Evolutionary conservation across 2,113 vertebrate genomes (phyloP).

Genomic region (Turdus rufiventris): DNA sequence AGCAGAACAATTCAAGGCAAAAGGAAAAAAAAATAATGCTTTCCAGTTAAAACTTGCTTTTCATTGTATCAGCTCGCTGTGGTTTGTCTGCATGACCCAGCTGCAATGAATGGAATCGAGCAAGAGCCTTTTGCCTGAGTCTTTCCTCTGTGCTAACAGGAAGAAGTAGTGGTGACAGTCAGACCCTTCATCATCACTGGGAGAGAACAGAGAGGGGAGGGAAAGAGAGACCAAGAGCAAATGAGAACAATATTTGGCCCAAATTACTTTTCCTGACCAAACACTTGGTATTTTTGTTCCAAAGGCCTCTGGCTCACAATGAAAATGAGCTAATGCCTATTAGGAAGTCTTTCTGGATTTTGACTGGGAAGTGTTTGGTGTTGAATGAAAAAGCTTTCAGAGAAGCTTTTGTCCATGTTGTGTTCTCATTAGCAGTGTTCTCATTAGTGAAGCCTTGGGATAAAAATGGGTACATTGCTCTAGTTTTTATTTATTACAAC

Average conservation of each 20-base stretch:
- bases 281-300: slow-evolving; percentile 41
- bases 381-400: slow-evolving; percentile 30
- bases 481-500: slow-evolving; percentile 17
- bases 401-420: slow-evolving; percentile 48
- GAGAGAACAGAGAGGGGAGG: background rate
- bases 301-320: slow-evolving; percentile 18
- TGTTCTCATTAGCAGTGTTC: slow-evolving; percentile 52
- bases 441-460: slow-evolving; percentile 32
- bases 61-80: background rate
- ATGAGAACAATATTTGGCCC: slow-evolving; percentile 47
- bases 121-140: background rate
- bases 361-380: slow-evolving; percentile 29
- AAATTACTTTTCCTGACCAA: slow-evolving; percentile 46
- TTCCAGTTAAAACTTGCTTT: background rate
- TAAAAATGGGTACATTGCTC: slow-evolving; percentile 13
- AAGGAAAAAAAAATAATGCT: background rate
- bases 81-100: slow-evolving; percentile 22
- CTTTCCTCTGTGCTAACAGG: slow-evolving; percentile 6
- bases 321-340: slow-evolving; percentile 49
- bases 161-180: slow-evolving; percentile 24
- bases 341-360: slow-evolving; percentile 43
- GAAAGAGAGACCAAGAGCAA: background rate
- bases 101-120: background rate
- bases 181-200: background rate
- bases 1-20: background rate